A percentile compares a stretch with the other conserved stretches of the same genome.
Conservation (phyloP, 2,888 invertebrate genomes). For the Plebejus argus region DNA sequence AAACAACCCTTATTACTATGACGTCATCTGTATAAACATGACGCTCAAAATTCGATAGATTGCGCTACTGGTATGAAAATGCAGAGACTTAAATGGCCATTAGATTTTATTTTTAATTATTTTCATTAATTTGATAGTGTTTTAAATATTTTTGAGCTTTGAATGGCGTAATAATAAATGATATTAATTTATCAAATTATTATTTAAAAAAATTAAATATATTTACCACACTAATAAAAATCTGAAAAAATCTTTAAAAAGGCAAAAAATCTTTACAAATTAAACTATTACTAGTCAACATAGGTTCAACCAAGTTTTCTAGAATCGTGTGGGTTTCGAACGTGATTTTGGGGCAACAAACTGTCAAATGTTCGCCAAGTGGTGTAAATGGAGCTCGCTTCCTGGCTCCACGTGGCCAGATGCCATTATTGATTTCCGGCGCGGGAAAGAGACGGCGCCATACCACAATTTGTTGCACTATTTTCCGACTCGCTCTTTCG, state of each 20-base stretch:
- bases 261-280: no score
- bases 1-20: neutral
- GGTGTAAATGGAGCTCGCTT: conserved; percentile 71
- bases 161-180: neutral
- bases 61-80: neutral
- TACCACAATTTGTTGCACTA: conserved; percentile 79
- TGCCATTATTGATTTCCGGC: conserved; percentile 81
- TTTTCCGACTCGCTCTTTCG: conserved; percentile 69
- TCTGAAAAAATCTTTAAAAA: neutral
- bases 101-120: neutral
- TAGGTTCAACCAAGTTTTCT: no score
- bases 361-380: conserved; percentile 53
- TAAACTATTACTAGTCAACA: no score
- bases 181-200: no score
- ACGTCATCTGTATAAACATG: neutral
- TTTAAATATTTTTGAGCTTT: neutral
- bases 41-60: neutral
- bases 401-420: conserved; percentile 77
- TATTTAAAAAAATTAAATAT: no score
- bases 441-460: conserved; percentile 66
- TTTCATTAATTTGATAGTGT: neutral
- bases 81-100: neutral
- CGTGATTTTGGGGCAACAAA: conserved; percentile 60
- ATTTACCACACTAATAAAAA: neutral
- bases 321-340: conserved; percentile 36